These are phyloP conservation scores for Microctenopoma stevenorrisi DNA, from an alignment of 2,797 vertebrate species.

Conservation along the genomic window DNA sequence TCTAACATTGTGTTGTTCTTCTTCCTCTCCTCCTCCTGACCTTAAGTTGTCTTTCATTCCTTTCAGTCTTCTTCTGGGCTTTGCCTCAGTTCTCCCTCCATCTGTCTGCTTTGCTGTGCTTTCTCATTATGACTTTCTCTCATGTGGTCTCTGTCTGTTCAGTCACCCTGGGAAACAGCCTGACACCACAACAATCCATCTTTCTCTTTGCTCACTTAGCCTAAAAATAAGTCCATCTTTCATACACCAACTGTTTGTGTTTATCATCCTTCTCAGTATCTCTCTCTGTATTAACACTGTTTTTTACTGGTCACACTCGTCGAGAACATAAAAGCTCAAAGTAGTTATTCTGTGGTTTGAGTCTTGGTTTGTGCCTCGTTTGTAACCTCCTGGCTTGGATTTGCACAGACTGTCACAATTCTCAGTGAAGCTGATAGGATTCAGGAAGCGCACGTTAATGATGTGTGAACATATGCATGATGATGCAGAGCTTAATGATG, in stretches of 20 bases:
- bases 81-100: neutral
- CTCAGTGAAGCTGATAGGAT: no score
- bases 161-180: constrained; percentile 3
- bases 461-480: no score
- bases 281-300: neutral
- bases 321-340: no score
- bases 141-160: neutral
- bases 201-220: neutral
- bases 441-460: no score
- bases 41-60: neutral
- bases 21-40: neutral
- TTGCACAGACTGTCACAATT: no score
- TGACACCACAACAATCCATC: constrained; percentile 6
- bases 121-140: neutral
- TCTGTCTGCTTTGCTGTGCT: neutral
- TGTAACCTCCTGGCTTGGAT: no score
- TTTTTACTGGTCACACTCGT: neutral
- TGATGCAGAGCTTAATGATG: no score
- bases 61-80: neutral
- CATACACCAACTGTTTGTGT: neutral
- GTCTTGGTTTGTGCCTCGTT: no score
- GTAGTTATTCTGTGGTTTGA: no score
- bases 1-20: neutral
- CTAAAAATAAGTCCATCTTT: neutral
- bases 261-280: neutral